A percentile compares a stretch with the other conserved stretches of the same genome.
Evolutionary conservation across 2,888 invertebrate species (phyloP).

Genomic region (Ormyrus thymus): DNA sequence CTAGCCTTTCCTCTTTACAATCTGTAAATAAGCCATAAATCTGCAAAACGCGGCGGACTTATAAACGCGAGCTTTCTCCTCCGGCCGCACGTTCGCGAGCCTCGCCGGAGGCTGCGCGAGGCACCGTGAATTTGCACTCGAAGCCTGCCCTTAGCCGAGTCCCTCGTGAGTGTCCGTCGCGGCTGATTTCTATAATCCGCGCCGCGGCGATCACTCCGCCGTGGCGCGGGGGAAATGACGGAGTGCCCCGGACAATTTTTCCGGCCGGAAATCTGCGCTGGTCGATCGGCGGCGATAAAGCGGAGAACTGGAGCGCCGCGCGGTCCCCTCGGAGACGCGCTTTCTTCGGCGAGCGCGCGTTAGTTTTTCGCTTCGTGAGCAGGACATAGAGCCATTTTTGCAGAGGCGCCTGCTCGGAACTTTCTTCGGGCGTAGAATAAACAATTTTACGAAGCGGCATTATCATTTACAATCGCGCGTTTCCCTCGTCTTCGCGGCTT

Average conservation of each 20-base stretch:
- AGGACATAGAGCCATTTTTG: too few species aligned
- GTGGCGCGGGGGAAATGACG: too few species aligned
- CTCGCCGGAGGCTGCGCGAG: slow-evolving; percentile 2
- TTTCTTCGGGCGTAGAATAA: too few species aligned
- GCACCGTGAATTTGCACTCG: slow-evolving; percentile 38
- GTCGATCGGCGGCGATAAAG: background rate
- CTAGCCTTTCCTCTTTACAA: background rate
- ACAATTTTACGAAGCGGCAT: too few species aligned
- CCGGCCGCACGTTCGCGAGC: background rate
- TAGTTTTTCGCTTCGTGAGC: too few species aligned
- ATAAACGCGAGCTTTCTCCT: background rate
- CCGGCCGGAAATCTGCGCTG: too few species aligned
- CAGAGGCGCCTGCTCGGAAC: too few species aligned
- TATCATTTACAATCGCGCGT: too few species aligned
- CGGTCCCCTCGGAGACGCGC: too few species aligned
- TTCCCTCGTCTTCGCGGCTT: too few species aligned
- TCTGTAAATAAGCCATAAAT: slow-evolving; percentile 45
- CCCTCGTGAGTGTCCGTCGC: background rate
- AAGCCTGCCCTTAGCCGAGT: background rate
- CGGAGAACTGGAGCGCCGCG: slow-evolving; percentile 16
- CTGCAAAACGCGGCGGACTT: background rate
- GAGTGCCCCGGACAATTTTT: too few species aligned
- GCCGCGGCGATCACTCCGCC: background rate
- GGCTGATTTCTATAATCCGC: slow-evolving; percentile 22
- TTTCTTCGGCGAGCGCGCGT: too few species aligned